Evolutionary conservation across 2,888 invertebrate genomes (phyloP), one percentile per base, ranked within the genome.

Genomic region (Leptinotarsa juncta): DNA sequence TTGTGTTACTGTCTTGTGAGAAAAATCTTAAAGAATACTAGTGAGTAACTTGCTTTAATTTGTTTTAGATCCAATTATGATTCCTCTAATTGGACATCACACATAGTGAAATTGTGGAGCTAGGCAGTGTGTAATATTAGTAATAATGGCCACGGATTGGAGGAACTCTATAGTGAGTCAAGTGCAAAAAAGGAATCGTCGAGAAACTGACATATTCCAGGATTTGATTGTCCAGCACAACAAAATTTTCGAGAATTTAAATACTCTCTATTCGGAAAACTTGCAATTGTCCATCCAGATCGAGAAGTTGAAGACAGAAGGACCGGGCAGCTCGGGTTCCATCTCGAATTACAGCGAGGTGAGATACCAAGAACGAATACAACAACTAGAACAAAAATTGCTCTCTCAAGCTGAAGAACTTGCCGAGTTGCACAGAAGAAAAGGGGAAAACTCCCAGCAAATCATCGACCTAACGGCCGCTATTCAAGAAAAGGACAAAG

Each of bases 401-500:
- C 89, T 96, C 77, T 90, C 91, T 16, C 94, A 97, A 84, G 97
- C 98, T 86, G 98, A 98, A 88, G 98, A 98, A 86, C 89, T 98
- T 51, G 97, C 97, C 0, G 96, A 95, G 73, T 88, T 98, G 73
- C 97, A 97, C 85, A 91, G 95, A 82, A 91, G 96, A 73, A 93
- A 96, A 87, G 96, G 97, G 65, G 97, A 98, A 90, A 96, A 97
- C 89, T 92, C 97, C 3, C 97, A 98, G 86, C 94, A 96, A 89
- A 95, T 98, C 79, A 95, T 98, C 77, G 97, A 96, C 87, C 90
- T 98, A 53, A 97, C 96, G 89, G 91, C 93, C 79, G 92, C 92
- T 88, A 90, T 97, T 60, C 96, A 96, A 86, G 96, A 97, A 80
- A 93, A 95, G 84, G 95, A 95, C 81, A 95, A 94, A 85, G 90